Percentiles rank a stretch among this genome's conserved stretches.
Evolutionary conservation across 1,140 invertebrate species (phyloP).

Genomic region (Limonius californicus): DNA sequence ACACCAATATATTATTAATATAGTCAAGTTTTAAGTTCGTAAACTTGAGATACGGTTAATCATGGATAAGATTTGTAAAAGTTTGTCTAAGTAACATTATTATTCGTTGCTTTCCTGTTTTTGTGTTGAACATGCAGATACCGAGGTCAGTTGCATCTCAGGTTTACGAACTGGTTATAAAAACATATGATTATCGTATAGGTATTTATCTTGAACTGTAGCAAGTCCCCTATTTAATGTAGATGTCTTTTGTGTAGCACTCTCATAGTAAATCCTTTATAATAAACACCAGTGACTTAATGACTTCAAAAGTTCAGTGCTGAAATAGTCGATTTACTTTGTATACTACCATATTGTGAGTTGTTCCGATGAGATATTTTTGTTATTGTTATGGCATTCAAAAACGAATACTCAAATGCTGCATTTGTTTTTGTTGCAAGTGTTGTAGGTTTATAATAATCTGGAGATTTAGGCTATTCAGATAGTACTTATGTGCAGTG

Average conservation of each 20-base stretch:
- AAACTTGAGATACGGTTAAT: not conserved
- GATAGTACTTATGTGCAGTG: too few species aligned
- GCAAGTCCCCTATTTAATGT: slow-evolving; percentile 7
- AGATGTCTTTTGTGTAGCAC: slow-evolving; percentile 5
- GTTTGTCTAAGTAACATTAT: not conserved
- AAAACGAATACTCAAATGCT: not conserved
- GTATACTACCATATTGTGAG: too few species aligned
- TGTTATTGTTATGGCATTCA: not conserved
- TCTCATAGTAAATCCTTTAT: not conserved
- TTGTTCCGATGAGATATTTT: not conserved
- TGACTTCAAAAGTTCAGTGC: too few species aligned
- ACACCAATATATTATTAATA: slow-evolving; percentile 6
- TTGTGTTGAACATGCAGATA: too few species aligned
- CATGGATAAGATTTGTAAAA: not conserved
- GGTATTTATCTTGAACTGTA: slow-evolving; percentile 6
- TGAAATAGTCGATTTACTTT: too few species aligned
- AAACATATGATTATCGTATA: not conserved
- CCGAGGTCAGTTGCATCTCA: too few species aligned
- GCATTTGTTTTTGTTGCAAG: too few species aligned
- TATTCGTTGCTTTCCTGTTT: too few species aligned
- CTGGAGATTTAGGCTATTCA: too few species aligned
- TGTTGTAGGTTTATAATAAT: too few species aligned
- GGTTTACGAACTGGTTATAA: not conserved
- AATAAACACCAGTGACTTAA: not conserved
- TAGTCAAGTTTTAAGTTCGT: not conserved